Base-by-base conservation (phyloP, 2,888 invertebrate genomes). In the Stegana nigrithorax region DNA sequence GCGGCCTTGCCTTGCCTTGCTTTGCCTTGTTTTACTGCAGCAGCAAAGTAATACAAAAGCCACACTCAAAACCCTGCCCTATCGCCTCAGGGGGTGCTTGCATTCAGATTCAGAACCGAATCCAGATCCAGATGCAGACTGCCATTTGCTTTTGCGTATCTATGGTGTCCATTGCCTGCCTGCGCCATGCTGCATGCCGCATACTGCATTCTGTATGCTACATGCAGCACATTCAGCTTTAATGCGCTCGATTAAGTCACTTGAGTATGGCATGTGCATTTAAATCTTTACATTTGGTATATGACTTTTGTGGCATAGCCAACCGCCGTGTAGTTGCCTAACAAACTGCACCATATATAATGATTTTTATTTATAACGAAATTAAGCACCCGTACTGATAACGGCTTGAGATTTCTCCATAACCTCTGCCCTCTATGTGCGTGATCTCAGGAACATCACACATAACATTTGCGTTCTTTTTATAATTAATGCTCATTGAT, bases 201-300 rank as follows among this genome's bases (percentile, higher is more conserved):
- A n/a, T 10, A 36, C n/a, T 36, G 36, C 36, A 36, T 36, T 36
- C 5, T 2, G 36, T 36, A n/a, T n/a, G 3, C 10, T 36, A n/a
- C 10, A 36, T 36, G 36, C 36, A 47, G 21, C 25, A 23, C 25
- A 39, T 47, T 47, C 47, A 23, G 47, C 47, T 47, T 47, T 47
- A 47, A 47, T 47, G 47, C 47, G 23, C 47, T 47, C 47, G 47
- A 47, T 47, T 47, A 23, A 47, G 47, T 47, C 47, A 23, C 47
- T 19, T 25, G 50, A 25, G 50, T 26, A 26, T 26, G 50, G 26
- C 27, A 50, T 50, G 50, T 50, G 26, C 50, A 50, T 26, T 50
- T 50, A 12, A 27, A n/a, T 26, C 25, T 51, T 50, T 26, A 23
- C 45, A 44, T 57, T n/a, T n/a, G n/a, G n/a, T n/a, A n/a, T n/a